Conservation (phyloP, 2,888 invertebrate species). For the Hydropsyche betteni region DNA sequence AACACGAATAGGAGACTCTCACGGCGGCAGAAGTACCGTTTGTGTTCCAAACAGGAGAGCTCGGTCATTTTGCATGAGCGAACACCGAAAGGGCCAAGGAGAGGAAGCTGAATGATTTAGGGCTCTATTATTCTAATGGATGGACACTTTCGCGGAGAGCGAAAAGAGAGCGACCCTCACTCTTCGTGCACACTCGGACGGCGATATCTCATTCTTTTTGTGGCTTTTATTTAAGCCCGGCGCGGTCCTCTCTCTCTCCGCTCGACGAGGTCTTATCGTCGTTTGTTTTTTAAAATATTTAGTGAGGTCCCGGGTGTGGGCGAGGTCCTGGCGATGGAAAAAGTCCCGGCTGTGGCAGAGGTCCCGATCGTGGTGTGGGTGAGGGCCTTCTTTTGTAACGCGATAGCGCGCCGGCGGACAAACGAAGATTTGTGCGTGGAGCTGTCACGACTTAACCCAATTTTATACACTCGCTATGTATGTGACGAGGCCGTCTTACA, state of each 20-base stretch:
- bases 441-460: constrained; percentile 18
- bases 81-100: constrained; percentile 39
- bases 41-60: no score
- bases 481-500: background rate
- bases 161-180: constrained; percentile 12
- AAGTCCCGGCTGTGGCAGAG: background rate
- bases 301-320: constrained; percentile 5
- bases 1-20: no score
- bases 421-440: constrained; percentile 32
- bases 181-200: constrained; percentile 17
- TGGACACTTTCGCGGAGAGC: constrained; percentile 48
- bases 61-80: constrained; percentile 49
- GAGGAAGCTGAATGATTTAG: constrained; percentile 48
- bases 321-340: no score
- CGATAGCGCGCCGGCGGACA: constrained; percentile 15
- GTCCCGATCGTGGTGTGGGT: background rate
- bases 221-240: constrained; percentile 44
- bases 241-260: constrained; percentile 2
- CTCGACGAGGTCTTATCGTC: background rate
- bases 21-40: no score
- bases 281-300: constrained; percentile 39
- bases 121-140: constrained; percentile 52
- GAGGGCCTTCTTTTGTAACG: background rate
- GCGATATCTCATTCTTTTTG: constrained; percentile 50
- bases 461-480: constrained; percentile 18